These are phyloP conservation scores for Vanacampus margaritifer DNA, from an alignment of 2,113 vertebrate species.

Conservation along the genomic window DNA sequence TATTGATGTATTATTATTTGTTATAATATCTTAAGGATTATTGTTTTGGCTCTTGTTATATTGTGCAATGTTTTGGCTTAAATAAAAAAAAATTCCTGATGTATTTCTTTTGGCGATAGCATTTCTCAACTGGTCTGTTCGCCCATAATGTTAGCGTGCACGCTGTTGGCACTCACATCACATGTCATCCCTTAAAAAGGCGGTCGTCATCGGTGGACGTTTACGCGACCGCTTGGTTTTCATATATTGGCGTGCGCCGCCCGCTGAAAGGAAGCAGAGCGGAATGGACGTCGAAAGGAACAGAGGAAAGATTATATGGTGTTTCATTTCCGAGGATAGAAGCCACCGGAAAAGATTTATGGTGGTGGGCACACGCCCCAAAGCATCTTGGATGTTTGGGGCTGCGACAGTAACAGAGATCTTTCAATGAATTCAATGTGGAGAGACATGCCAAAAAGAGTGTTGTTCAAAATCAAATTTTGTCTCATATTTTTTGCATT, in stretches of 20 bases:
- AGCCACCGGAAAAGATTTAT: conserved; percentile 37
- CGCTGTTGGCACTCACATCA: conserved; percentile 31
- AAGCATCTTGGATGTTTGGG: neutral
- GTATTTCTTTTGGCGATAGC: too few relatives aligned
- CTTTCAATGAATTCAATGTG: neutral
- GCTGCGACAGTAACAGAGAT: neutral
- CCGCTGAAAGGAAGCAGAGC: neutral
- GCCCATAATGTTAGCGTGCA: neutral
- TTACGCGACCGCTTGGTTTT: neutral
- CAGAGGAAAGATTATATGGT: conserved; percentile 47
- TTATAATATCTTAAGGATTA: too few relatives aligned
- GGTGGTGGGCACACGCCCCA: conserved; percentile 36
- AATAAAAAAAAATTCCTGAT: too few relatives aligned
- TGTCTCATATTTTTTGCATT: neutral
- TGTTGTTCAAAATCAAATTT: neutral
- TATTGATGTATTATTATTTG: too few relatives aligned
- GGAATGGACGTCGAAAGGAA: conserved; percentile 11
- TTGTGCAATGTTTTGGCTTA: too few relatives aligned
- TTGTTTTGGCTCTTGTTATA: too few relatives aligned
- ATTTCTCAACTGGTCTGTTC: too few relatives aligned
- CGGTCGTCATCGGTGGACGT: conserved; percentile 20
- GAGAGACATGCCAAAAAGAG: conserved; percentile 11
- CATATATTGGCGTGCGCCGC: conserved; percentile 22
- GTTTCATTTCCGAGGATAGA: conserved; percentile 38
- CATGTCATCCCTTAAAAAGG: conserved; percentile 30